Evolutionary conservation across 2,113 vertebrate species (phyloP), one percentile per base, ranked within the genome.

Genomic region (Machaerirhynchus nigripectus): DNA sequence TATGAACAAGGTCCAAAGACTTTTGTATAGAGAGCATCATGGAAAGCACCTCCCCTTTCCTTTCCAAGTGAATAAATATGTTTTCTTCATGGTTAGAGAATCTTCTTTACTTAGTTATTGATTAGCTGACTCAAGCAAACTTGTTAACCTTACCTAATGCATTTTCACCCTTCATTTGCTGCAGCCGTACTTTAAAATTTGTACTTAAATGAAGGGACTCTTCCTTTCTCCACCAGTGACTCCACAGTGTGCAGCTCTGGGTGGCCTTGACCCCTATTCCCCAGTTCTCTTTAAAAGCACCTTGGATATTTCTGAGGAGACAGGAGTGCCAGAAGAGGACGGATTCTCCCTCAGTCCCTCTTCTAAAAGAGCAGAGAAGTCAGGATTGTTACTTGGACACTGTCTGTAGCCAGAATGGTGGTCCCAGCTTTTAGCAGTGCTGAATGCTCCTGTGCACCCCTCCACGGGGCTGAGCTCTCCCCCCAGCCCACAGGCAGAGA

Each of bases 41-140:
- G 13, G 52, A n/a, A 82, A 91, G 65, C 9, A 22, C 81, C 63
- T 87, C 69, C 77, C 33, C 46, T 28, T 79, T 85, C 70, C 57
- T 95, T 71, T 78, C 69, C 68, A 84, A 89, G 87, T 68, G 89
- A 79, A 84, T 92, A 82, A 95, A 84, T 87, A 59, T 71, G 84
- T 87, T 87, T 95, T 91, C 87, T 87, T 53, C 61, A 42, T 65
- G 81, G 89, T 89, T 89, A 92, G 91, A 94, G 60, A 91, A 82
- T 76, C 84, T 84, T 75, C 87, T 95, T 94, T 95, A 79, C 85
- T 92, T 92, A 80, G 82, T 91, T 96, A 92, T 93, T 97, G 88
- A 93, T 96, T 85, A 95, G 83, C 64, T 75, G 89, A 95, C 76
- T 95, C 89, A 93, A 95, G 93, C 55, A 92, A 89, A 95, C 73